Base-by-base conservation (phyloP, 2,113 vertebrate species). In the Emberiza fucata region DNA sequence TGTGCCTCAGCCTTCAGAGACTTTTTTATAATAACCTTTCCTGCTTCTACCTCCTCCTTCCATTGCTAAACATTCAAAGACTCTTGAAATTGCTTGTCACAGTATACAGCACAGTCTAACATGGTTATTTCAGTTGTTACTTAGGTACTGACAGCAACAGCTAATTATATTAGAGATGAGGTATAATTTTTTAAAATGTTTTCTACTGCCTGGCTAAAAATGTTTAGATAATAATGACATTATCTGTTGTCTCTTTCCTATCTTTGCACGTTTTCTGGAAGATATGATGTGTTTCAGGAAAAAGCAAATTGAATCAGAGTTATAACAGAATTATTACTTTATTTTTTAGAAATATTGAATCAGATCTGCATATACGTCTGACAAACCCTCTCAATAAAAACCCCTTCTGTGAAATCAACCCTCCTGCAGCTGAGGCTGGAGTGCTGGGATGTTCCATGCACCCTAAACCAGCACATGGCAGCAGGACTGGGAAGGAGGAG, bases 381-480 rank as follows among this genome's bases (percentile, higher is more conserved):
- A 48, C 5, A 86, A 69, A 48, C 4, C 19, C 23, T 33, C 48
- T 35, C 14, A 29, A 44, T 60, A 69, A 80, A 83, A 81, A 2
- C 6, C 8, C 8, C 14, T n/a, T 19, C 35, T 21, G 7, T 17
- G 40, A 54, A 82, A 75, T 4, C 0, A 4, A 54, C 22, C 19
- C 39, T 45, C 28, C 11, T 23, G 28, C 31, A 61, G 42, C 56
- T 22, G 42, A 40, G 37, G 18, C 11, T 7, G 2, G 44, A 42
- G 37, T 5, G 6, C 21, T 40, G 80, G 37, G 9, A 22, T 8
- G 29, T 39, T 56, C n/a, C 48, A 39, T 0, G 1, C 51, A 25
- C 51, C 47, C 51, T n/a, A 37, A n/a, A 11, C 10, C 40, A 31
- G 37, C 0, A 0, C 21, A 11, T 0, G 10, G 65, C 17, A 66